Evolutionary conservation across 2,797 vertebrate species (phyloP), one percentile per base, ranked within the genome.

Genomic region (Xenentodon cancila): DNA sequence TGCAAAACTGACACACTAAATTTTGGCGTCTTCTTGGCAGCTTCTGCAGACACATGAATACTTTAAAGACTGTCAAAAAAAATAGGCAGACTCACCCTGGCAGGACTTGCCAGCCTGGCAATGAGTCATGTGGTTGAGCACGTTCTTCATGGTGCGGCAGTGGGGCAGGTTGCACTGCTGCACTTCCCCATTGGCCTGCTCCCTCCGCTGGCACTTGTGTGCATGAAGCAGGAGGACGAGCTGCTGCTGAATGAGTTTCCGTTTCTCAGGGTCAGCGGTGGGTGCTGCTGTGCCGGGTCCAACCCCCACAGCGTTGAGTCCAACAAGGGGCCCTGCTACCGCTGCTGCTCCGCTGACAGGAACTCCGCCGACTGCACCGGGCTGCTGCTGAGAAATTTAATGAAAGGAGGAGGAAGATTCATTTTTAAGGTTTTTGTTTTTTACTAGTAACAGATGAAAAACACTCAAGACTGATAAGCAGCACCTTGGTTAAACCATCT

Each of bases 91-190:
- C 94, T 91, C 69, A 99, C 97, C 97, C 85, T 99, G 97, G 91
- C 97, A 99, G 68, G 96, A 97, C 81, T 98, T 99, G 92, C 97
- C 97, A 73, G 97, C 96, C 91, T 99, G 97, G 87, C 97, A 99
- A 84, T 99, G 97, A 4, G 97, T 99, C 97, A 99, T 99, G 86
- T 99, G 97, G 89, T 99, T 99, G 21, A 99, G 93, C 84, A 99
- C 97, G 66, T 99, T 99, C 94, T 99, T 99, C 97, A 99, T 99
- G 15, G 97, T 99, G 46, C 97, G 95, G 59, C 97, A 99, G 59
- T 99, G 97, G 30, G 97, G 97, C 75, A 98, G 94, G 88, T 97
- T 98, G 86, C 97, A 99, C 68, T 95, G 96, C 20, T 96, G 91
- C 66, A 98, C 96, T 77, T 98, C 97, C 9, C 97, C 97, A 0